These are phyloP conservation scores for Pseudanteris insignis DNA, from an alignment of 2,888 invertebrate species.

Conservation along the genomic window DNA sequence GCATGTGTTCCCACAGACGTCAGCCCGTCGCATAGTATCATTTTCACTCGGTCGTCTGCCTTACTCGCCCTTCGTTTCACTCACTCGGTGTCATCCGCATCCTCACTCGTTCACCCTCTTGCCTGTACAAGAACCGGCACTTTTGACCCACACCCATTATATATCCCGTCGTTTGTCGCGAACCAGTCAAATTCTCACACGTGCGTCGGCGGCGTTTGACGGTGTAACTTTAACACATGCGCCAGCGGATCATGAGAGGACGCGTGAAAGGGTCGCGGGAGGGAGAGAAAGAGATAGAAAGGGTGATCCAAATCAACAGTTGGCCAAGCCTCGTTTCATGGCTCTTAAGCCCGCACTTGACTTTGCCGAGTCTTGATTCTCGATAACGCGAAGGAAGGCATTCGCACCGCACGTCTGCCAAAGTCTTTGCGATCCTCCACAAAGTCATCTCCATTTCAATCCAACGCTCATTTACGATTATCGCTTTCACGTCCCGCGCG, in stretches of 20 bases:
- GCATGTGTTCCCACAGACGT: conserved; percentile 46
- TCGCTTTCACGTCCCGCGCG: no score
- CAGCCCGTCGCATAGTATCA: conserved; percentile 47
- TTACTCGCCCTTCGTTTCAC: conserved; percentile 17
- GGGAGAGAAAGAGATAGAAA: no score
- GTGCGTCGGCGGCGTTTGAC: conserved; percentile 30
- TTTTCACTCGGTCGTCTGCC: conserved; percentile 45
- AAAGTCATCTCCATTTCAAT: conserved; percentile 18
- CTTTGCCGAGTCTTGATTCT: conserved; percentile 27
- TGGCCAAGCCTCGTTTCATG: conserved; percentile 37
- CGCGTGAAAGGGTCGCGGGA: conserved; percentile 39
- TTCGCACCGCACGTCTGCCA: conserved; percentile 40
- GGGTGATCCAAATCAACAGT: conserved; percentile 50
- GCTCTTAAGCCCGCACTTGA: conserved; percentile 16
- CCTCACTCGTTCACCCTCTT: no score
- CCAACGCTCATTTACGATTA: conserved; percentile 27
- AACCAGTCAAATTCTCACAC: no score
- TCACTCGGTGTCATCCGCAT: no score
- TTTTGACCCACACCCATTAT: no score
- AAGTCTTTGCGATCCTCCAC: conserved; percentile 5
- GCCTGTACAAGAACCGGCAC: no score
- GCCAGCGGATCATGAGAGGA: conserved; percentile 37
- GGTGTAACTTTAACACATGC: conserved; percentile 31
- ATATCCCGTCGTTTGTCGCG: no score
- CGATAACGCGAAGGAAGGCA: conserved; percentile 45